Base-by-base conservation (phyloP, 2,888 invertebrate genomes). In the Tenthredo mesomela region DNA sequence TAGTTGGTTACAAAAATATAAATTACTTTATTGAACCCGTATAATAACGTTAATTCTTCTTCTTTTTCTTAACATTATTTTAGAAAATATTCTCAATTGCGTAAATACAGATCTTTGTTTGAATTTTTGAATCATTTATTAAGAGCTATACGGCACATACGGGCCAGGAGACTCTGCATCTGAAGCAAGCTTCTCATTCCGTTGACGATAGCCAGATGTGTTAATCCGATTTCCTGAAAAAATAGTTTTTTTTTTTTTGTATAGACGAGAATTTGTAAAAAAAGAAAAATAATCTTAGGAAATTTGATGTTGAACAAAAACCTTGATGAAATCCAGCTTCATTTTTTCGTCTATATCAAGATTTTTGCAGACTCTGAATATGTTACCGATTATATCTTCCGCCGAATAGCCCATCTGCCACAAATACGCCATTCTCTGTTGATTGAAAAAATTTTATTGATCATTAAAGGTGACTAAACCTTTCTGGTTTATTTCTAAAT, bases 401-500 rank as follows among this genome's bases (percentile, higher is more conserved):
- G 98, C 96, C 0, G 99, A 98, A 93, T 99, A 99, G 0, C 99
- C 99, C 88, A 99, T 95, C 90, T 96, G 96, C 97, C 98, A 98
- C 84, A 99, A 94, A 92, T 98, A 97, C 2, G 97, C 96, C 91
- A 99, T 95, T 78, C 98, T 95, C 95, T 97, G 91, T 54, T 92
- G 91, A 87, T 84, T 84, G 70, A 86, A 29, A 29, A 29, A 29
- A 29, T 29, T n/a, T n/a, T n/a, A n/a, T n/a, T n/a, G n/a, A n/a
- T n/a, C n/a, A n/a, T n/a, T n/a, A n/a, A n/a, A n/a, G n/a, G n/a
- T n/a, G n/a, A n/a, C n/a, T n/a, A 3, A 61, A 21, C 25, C 21
- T 61, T 61, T 61, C 25, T 10, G 61, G 12, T 61, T 10, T 0
- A 61, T 9, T 61, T 61, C 61, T 25, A 1, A 25, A 25, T 61